A percentile compares a stretch with the other conserved stretches of the same genome.
These are phyloP conservation scores for Sinocyclocheilus maitianheensis DNA, from an alignment of 2,113 vertebrate species.

Conservation along the genomic window DNA sequence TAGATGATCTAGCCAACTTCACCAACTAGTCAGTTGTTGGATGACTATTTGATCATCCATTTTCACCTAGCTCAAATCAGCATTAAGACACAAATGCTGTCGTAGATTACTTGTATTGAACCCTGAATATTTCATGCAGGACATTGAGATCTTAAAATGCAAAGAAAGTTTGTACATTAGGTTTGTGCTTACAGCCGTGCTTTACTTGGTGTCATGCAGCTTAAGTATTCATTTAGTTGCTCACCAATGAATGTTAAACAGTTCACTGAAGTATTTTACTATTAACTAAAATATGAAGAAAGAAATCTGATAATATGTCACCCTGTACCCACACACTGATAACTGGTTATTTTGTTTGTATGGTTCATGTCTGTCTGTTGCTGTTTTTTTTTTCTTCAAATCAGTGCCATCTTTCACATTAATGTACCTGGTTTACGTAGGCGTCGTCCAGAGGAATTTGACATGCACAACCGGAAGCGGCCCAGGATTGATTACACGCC, in stretches of 20 bases:
- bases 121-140: background rate
- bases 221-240: background rate
- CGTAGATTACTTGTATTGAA: background rate
- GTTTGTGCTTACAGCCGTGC: background rate
- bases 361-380: background rate
- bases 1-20: background rate
- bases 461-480: conserved; percentile 98
- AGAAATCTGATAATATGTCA: background rate
- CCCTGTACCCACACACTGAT: background rate
- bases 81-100: background rate
- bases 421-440: conserved; percentile 90
- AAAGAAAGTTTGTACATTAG: background rate
- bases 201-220: background rate
- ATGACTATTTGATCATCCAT: background rate
- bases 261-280: background rate
- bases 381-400: background rate
- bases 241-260: background rate
- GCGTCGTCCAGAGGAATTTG: conserved; percentile 98
- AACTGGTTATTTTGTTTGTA: background rate
- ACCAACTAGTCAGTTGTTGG: background rate
- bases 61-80: background rate
- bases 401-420: conserved; percentile 64
- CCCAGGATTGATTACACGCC: conserved; percentile 93
- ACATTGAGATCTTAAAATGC: background rate
- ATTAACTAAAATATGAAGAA: background rate